Conservation (phyloP, 2,888 invertebrate species). For the Apamea crenata region DNA sequence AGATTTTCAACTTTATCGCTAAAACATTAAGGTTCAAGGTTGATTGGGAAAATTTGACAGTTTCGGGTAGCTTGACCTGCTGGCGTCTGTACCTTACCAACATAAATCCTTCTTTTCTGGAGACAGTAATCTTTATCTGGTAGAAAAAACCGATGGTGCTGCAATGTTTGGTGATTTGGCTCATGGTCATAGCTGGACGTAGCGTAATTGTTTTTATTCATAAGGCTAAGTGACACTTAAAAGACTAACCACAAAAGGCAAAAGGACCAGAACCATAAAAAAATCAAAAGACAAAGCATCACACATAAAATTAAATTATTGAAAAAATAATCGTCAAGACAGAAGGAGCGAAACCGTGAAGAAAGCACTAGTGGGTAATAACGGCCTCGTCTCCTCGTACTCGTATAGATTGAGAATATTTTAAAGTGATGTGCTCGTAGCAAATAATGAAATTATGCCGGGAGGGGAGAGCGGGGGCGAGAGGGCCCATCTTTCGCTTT, state of each 20-base stretch:
- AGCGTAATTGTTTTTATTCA: background rate
- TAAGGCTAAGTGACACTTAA: too few species aligned
- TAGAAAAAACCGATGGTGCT: background rate
- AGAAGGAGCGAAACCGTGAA: conserved; percentile 53
- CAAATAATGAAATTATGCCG: conserved; percentile 84
- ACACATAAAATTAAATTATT: conserved; percentile 28
- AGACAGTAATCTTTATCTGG: background rate
- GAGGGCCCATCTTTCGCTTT: conserved; percentile 71
- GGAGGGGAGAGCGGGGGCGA: conserved; percentile 65
- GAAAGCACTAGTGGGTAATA: conserved; percentile 63
- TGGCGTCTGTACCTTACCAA: too few species aligned
- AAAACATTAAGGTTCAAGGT: too few species aligned
- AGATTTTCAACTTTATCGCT: too few species aligned
- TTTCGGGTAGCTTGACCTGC: too few species aligned
- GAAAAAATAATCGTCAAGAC: conserved; percentile 15
- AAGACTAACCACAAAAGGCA: background rate
- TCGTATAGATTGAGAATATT: conserved; percentile 78
- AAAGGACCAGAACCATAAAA: background rate
- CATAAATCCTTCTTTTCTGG: background rate
- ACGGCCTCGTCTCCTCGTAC: conserved; percentile 59
- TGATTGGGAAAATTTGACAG: too few species aligned
- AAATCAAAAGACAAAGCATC: conserved; percentile 23
- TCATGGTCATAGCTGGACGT: background rate
- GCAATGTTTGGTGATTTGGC: background rate
- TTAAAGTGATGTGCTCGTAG: conserved; percentile 77